These are phyloP conservation scores for Numenius phaeopus DNA, from an alignment of 2,797 vertebrate species.

Conservation along the genomic window DNA sequence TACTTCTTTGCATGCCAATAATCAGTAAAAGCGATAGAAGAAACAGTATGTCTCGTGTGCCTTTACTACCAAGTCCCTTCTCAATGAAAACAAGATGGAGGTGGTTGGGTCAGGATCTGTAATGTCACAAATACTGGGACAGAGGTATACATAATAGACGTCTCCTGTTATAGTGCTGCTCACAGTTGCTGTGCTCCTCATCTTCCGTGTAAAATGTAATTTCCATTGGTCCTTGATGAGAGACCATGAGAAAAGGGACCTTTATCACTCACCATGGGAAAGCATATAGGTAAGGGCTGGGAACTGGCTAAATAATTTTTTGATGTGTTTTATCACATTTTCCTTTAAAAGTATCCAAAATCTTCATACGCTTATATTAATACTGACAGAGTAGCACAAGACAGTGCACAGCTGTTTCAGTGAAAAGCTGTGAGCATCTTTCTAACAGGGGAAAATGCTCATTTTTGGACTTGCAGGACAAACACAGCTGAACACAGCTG, in stretches of 20 bases:
- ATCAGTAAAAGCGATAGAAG: not conserved
- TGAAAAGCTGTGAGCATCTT: not conserved
- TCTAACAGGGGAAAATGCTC: not conserved
- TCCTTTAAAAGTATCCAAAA: not conserved
- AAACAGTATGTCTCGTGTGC: not conserved
- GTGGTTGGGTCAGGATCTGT: not conserved
- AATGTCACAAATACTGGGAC: not conserved
- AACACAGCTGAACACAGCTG: not conserved
- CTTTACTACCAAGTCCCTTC: not conserved
- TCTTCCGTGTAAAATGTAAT: not conserved
- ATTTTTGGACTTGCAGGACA: not conserved
- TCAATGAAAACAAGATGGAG: not conserved
- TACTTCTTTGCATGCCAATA: not conserved
- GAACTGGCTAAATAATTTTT: not conserved
- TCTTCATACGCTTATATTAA: not conserved
- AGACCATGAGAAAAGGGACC: not conserved
- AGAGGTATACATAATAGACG: rapidly evolving
- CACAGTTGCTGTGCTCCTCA: not conserved
- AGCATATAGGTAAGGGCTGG: not conserved
- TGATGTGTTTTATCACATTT: not conserved
- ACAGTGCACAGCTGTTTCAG: not conserved
- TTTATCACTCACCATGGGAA: not conserved
- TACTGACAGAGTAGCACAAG: not conserved
- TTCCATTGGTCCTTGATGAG: not conserved
- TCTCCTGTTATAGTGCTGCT: not conserved